phyloP scores from a whole-genome alignment of 2,797 vertebrate genomes.

The Darevskia nairensis region DNA sequence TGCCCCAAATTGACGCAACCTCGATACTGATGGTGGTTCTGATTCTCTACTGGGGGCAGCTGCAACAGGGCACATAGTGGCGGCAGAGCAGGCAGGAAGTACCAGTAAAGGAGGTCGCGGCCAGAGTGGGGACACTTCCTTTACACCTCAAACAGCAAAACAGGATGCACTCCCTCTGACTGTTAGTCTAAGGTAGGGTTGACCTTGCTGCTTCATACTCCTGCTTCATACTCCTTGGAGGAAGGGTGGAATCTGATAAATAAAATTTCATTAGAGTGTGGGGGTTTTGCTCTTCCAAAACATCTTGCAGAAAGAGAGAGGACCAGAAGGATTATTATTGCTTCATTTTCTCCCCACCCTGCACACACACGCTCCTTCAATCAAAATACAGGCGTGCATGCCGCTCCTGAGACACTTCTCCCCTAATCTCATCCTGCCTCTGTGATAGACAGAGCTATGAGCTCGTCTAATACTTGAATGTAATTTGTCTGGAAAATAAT shows the following conservation, averaged over 20 bases:
- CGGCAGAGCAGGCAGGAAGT: too few relatives aligned
- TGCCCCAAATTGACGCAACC: too few relatives aligned
- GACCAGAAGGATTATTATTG: not conserved
- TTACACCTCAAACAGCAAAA: too few relatives aligned
- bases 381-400: not conserved
- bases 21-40: too few relatives aligned
- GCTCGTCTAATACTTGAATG: constrained; percentile 25
- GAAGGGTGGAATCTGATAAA: not conserved
- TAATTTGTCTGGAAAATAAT: constrained; percentile 23
- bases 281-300: not conserved
- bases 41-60: too few relatives aligned
- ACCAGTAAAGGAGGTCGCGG: too few relatives aligned
- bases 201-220: not conserved
- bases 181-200: not conserved
- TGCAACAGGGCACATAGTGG: too few relatives aligned
- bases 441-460: not conserved
- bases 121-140: too few relatives aligned
- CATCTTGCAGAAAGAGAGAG: not conserved
- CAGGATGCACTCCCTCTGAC: too few relatives aligned
- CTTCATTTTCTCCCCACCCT: not conserved
- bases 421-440: constrained; percentile 11
- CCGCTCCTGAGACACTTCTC: constrained; percentile 15
- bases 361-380: not conserved
- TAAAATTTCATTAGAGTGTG: not conserved
- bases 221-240: not conserved